phyloP scores from a whole-genome alignment of 2,888 invertebrate genomes.

The Himalopsyche anomala region DNA sequence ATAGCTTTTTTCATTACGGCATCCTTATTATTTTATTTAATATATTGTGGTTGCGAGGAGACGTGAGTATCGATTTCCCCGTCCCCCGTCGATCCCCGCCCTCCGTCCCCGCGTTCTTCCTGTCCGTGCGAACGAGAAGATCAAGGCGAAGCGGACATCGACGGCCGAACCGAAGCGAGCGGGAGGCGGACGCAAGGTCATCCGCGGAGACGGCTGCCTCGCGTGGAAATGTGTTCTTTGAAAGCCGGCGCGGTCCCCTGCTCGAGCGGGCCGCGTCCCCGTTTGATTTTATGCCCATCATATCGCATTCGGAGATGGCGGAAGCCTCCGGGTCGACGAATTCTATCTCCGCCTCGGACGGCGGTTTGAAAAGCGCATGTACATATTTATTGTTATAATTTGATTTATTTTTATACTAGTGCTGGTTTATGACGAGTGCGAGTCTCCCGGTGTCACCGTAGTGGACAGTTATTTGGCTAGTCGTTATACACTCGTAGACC shows the following conservation, averaged over 20 bases:
- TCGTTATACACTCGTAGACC: background rate
- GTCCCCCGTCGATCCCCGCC: slow-evolving; percentile 61
- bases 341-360: slow-evolving; percentile 27
- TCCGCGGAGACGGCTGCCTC: slow-evolving; percentile 3
- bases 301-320: slow-evolving; percentile 47
- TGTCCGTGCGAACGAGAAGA: slow-evolving; percentile 4
- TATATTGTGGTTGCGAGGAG: slow-evolving; percentile 85
- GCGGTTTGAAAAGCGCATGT: slow-evolving; percentile 34
- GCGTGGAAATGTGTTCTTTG: slow-evolving; percentile 6
- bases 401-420: slow-evolving; percentile 43
- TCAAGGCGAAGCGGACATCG: slow-evolving; percentile 1
- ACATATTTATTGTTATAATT: slow-evolving; percentile 42
- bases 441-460: slow-evolving; percentile 27
- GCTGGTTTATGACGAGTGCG: slow-evolving; percentile 31
- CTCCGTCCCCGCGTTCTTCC: slow-evolving; percentile 45
- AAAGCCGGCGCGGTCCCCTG: background rate
- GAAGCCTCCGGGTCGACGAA: background rate
- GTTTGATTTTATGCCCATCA: slow-evolving; percentile 61
- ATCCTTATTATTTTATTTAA: slow-evolving; percentile 80
- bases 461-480: no score
- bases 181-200: background rate
- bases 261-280: slow-evolving; percentile 17
- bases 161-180: background rate
- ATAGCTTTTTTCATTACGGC: slow-evolving; percentile 77
- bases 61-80: slow-evolving; percentile 77